Base-by-base conservation (phyloP, 1,140 invertebrate species). In the Pomacea maculata region DNA sequence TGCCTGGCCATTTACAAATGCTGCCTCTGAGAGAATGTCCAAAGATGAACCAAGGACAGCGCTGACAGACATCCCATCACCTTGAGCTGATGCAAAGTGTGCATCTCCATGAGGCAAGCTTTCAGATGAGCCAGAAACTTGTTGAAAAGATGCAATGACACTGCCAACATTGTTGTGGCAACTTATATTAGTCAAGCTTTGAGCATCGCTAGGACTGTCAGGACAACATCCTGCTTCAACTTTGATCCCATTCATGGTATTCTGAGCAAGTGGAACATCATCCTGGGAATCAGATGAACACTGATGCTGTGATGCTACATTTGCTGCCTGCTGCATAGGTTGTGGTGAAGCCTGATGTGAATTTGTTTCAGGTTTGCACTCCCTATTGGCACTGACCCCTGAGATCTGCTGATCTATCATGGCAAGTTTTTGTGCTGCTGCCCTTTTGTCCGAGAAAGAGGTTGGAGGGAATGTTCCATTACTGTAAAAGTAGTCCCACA, bases 401-500 rank as follows among this genome's bases (percentile, higher is more conserved):
- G 65, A 76, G 61, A 55, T 71, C 63, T 19, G 75, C 29, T 25
- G 79, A 76, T 77, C 79, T 79, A 70, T 76, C 71, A 34, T 80
- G 82, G 73, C 80, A 65, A 79, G 80, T 57, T 54, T 76, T 71
- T 70, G 67, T 12, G 29, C 57, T 79, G 68, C 79, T 63, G 45
- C 80, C 82, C 71, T 80, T 64, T 78, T 71, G 75, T 52, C 55
- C 52, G 87, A 79, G 78, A 85, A 85, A 17, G 83, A 82, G 52
- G 81, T 68, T 52, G 88, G 87, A 68, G 88, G 88, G 80, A 89
- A 89, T 73, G 85, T 81, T 72, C 88, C 88, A 84, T 84, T 83
- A 15, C 80, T 78, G 80, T 88, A 88, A 82, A 88, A 88, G 77
- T 87, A 89, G 78, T 88, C 87, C 87, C 88, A 89, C 79, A 88